Base-by-base conservation (phyloP, 2,888 invertebrate genomes). In the Mesorhabditis belari region DNA sequence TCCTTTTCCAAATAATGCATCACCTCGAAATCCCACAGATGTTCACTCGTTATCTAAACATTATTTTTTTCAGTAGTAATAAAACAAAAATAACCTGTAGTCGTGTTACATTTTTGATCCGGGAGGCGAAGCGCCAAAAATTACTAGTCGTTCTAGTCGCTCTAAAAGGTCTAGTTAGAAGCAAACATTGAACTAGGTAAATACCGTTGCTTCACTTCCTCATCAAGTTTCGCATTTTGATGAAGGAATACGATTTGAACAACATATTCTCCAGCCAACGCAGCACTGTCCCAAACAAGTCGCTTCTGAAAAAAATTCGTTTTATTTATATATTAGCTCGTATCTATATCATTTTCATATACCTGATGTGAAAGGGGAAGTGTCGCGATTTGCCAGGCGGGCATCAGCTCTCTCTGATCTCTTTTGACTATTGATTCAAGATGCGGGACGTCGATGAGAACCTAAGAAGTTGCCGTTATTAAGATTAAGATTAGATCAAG, bases 211-310 rank as follows among this genome's bases (percentile, higher is more conserved):
- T 55, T 23, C 12, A 23, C 25, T 19, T 55, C 51, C 9, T 24
- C 4, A 21, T 29, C 19, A 2, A 65, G 58, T 17, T 56, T 57
- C n/a, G 49, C 50, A 35, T 70, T 68, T 23, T 74, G 69, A 55
- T 79, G 77, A 3, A 78, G 53, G 59, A 75, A 72, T 51, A 78
- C 65, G 12, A 78, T 58, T 55, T 79, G 77, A 12, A 78, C 65
- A 23, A 68, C 62, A 61, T 79, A 79, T 6, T 60, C 58, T 4
- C 66, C 63, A 0, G 73, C 64, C 5, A 77, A 27, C 0, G 71
- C 71, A 44, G 69, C 67, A 4, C 70, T 71, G 55, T 74, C 74
- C 74, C 74, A 74, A 12, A 71, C 67, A 4, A 71, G 60, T 6
- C 74, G 64, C 58, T 74, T 72, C 71, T 70, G 21, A 54, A 56